Percentiles rank a stretch among this genome's conserved stretches.
Conservation (phyloP, 1,140 invertebrate species). For the Drosophila setifemur region DNA sequence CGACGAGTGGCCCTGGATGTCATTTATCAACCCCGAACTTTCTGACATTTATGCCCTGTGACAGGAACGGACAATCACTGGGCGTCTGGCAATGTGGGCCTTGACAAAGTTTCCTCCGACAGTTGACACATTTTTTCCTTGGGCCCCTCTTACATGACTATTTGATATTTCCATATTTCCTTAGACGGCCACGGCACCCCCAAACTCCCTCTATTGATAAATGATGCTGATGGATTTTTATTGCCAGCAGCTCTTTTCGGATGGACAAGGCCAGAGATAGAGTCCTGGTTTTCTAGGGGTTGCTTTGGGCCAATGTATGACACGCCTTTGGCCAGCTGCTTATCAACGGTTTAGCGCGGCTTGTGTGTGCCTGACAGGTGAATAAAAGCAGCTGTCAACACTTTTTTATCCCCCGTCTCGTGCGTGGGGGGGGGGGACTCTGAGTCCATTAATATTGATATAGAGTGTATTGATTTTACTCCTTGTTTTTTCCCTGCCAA, state of each 20-base stretch:
- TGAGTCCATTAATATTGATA: slow-evolving; percentile 64
- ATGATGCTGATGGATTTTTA: slow-evolving; percentile 78
- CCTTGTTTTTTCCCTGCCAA: slow-evolving; percentile 26
- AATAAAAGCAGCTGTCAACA: slow-evolving; percentile 80
- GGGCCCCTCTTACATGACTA: slow-evolving; percentile 48
- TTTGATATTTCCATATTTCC: slow-evolving; percentile 69
- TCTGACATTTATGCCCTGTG: slow-evolving; percentile 68
- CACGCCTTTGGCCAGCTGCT: slow-evolving; percentile 54
- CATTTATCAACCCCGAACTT: slow-evolving; percentile 73
- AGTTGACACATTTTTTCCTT: slow-evolving; percentile 50
- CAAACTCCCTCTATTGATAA: slow-evolving; percentile 65
- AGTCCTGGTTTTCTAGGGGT: neutral
- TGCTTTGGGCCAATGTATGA: slow-evolving; percentile 39
- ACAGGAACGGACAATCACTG: slow-evolving; percentile 41
- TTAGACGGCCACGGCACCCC: slow-evolving; percentile 12
- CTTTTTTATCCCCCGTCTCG: slow-evolving; percentile 44
- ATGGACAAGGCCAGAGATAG: slow-evolving; percentile 10
- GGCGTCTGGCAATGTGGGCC: slow-evolving; percentile 15
- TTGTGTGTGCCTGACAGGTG: slow-evolving; percentile 74
- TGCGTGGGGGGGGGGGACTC: slow-evolving; percentile 3
- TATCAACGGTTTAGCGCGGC: slow-evolving; percentile 78
- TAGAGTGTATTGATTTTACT: slow-evolving; percentile 60
- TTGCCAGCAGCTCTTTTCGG: slow-evolving; percentile 47
- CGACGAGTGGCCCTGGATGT: slow-evolving; percentile 33
- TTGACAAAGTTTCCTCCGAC: slow-evolving; percentile 32